Percentiles rank a stretch among this genome's conserved stretches.
phyloP scores from a whole-genome alignment of 2,888 invertebrate genomes.

The Athalia cordata region DNA sequence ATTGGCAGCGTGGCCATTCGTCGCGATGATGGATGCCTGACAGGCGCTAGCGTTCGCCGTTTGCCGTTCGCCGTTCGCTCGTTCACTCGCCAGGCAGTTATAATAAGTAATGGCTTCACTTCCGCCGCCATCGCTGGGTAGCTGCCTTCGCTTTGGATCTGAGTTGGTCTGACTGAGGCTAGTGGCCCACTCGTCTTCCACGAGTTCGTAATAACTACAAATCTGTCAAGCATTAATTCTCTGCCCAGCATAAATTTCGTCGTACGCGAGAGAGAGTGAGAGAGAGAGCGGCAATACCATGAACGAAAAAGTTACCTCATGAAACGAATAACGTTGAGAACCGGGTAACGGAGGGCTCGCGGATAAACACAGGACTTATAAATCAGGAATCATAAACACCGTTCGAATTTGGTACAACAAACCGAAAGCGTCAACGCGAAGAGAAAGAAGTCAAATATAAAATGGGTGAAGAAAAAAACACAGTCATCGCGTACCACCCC shows the following conservation, averaged over 20 bases:
- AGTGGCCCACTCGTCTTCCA: conserved; percentile 64
- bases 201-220: conserved; percentile 71
- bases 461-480: not conserved
- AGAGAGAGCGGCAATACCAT: not conserved
- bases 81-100: conserved; percentile 71
- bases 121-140: conserved; percentile 67
- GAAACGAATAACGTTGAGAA: not conserved
- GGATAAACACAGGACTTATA: conserved; percentile 23
- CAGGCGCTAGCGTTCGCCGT: conserved; percentile 63
- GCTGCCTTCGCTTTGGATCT: conserved; percentile 49
- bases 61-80: conserved; percentile 53
- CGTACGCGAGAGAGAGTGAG: conserved; percentile 47
- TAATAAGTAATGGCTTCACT: conserved; percentile 74
- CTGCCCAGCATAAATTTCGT: conserved; percentile 71
- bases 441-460: not conserved
- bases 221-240: conserved; percentile 73
- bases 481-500: not conserved
- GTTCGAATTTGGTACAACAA: not conserved
- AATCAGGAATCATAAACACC: conserved; percentile 40
- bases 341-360: conserved; percentile 4
- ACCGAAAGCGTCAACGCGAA: not conserved
- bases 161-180: conserved; percentile 56
- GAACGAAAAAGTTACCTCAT: conserved; percentile 32
- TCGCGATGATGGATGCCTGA: conserved; percentile 73
- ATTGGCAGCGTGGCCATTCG: conserved; percentile 73